These are phyloP conservation scores for Macaca fascicularis DNA, from an alignment of 2,113 vertebrate genomes.

Conservation along the genomic window T2T-MFA8v1.1 NC_088378.1:45770501-45771000, in stretches of 20 bases:
- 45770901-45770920: not conserved
- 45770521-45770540: slow-evolving; percentile 46
- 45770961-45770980: not conserved
- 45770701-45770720: slow-evolving; percentile 20
- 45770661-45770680: slow-evolving; percentile 60
- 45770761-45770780: slow-evolving; percentile 19
- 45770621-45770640: slow-evolving; percentile 69
- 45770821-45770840: slow-evolving; percentile 56
- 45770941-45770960: slow-evolving; percentile 7
- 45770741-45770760: slow-evolving; percentile 33
- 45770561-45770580: slow-evolving; percentile 68
- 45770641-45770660: slow-evolving; percentile 58
- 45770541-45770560: slow-evolving; percentile 56
- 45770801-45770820: slow-evolving; percentile 22
- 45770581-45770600: slow-evolving; percentile 60
- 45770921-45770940: not conserved
- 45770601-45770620: slow-evolving; percentile 71
- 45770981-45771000: not conserved
- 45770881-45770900: not conserved
- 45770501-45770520: slow-evolving; percentile 34
- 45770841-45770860: slow-evolving; percentile 21
- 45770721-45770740: slow-evolving; percentile 10
- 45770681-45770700: slow-evolving; percentile 59
- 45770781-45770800: slow-evolving; percentile 6
- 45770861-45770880: not conserved